These are phyloP conservation scores for Teleogryllus occipitalis DNA, from an alignment of 1,140 invertebrate genomes.

Conservation along the genomic window DNA sequence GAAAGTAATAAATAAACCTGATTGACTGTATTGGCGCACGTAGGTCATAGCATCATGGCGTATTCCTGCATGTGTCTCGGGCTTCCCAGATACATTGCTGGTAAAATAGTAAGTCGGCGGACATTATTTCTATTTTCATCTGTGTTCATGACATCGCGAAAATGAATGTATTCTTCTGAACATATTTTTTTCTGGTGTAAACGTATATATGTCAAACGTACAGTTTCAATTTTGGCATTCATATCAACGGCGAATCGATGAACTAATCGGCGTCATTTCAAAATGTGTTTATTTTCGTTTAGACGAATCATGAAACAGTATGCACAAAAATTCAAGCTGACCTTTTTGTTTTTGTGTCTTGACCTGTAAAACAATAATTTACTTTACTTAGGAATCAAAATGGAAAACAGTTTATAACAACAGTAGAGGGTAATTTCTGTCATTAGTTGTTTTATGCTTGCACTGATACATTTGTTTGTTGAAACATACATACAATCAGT, in stretches of 20 bases:
- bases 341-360: background rate
- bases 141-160: conserved; percentile 31
- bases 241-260: conserved; percentile 32
- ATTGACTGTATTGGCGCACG: conserved; percentile 17
- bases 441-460: conserved; percentile 36
- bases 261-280: conserved; percentile 26
- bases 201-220: conserved; percentile 32
- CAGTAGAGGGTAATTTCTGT: conserved; percentile 35
- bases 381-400: conserved; percentile 15
- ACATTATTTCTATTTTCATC: conserved; percentile 20
- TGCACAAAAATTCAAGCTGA: background rate
- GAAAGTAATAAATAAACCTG: conserved; percentile 36
- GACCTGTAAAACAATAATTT: conserved; percentile 9
- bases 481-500: conserved; percentile 31
- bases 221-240: conserved; percentile 35
- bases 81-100: conserved; percentile 11
- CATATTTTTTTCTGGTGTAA: conserved; percentile 35
- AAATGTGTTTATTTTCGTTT: conserved; percentile 16
- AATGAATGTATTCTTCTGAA: conserved; percentile 38
- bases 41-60: conserved; percentile 15
- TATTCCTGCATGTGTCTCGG: conserved; percentile 21
- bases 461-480: conserved; percentile 30
- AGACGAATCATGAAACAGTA: background rate
- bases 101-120: conserved; percentile 20
- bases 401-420: conserved; percentile 13